Percentiles rank a stretch among this genome's conserved stretches.
Evolutionary conservation across 1,140 invertebrate species (phyloP).

Genomic region (Choristoneura fumiferana): DNA sequence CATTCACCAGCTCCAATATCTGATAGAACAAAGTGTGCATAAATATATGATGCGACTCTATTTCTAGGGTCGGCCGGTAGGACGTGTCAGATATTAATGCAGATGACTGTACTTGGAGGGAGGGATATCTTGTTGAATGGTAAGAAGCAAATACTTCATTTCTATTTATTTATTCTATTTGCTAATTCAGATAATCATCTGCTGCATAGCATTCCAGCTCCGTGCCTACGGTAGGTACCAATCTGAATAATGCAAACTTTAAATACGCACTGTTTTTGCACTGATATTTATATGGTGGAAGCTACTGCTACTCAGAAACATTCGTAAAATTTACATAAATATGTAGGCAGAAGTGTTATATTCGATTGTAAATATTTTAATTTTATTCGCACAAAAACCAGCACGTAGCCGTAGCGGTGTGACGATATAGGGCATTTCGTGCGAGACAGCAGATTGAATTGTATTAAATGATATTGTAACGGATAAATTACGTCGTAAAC

Average conservation of each 20-base stretch:
- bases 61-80: no score
- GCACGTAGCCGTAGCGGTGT: background rate
- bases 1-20: no score
- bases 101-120: no score
- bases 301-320: background rate
- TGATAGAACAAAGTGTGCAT: no score
- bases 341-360: background rate
- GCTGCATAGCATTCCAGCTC: background rate
- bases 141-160: background rate
- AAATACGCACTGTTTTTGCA: conserved; percentile 1
- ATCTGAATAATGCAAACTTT: conserved; percentile 14
- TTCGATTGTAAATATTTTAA: conserved; percentile 1
- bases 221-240: background rate
- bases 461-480: no score
- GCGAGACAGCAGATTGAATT: no score
- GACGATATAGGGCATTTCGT: no score
- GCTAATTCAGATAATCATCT: conserved; percentile 1
- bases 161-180: conserved; percentile 5
- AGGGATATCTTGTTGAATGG: no score
- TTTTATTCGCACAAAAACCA: background rate
- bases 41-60: no score
- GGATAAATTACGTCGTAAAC: no score
- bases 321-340: conserved; percentile 11
- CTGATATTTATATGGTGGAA: background rate
- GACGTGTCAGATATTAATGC: no score